These are phyloP conservation scores for Gadus macrocephalus DNA, from an alignment of 2,113 vertebrate species.

Conservation along the genomic window DNA sequence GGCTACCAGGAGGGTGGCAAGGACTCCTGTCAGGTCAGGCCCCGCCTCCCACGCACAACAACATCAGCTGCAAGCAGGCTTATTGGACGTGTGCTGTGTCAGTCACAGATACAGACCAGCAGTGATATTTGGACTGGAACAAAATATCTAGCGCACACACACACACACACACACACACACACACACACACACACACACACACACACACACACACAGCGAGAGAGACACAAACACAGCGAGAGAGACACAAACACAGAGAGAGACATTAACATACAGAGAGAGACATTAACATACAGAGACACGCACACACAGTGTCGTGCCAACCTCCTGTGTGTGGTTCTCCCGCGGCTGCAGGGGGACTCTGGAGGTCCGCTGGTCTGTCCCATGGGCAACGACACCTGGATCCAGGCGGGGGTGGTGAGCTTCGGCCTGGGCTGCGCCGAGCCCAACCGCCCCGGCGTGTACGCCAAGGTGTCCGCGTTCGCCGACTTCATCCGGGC, in stretches of 20 bases:
- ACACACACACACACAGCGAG: too few relatives aligned
- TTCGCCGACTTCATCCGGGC: slow-evolving; percentile 26
- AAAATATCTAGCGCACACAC: too few relatives aligned
- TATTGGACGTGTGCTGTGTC: background rate
- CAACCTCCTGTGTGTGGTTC: background rate
- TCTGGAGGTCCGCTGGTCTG: slow-evolving; percentile 57
- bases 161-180: too few relatives aligned
- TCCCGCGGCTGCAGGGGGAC: slow-evolving; percentile 38
- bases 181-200: too few relatives aligned
- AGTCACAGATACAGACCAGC: background rate
- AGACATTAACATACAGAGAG: too few relatives aligned
- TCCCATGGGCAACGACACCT: slow-evolving; percentile 32
- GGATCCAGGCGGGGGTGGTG: slow-evolving; percentile 54
- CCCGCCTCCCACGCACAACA: background rate
- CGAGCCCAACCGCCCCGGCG: slow-evolving; percentile 39
- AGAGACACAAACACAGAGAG: too few relatives aligned
- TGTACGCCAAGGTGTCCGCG: slow-evolving; percentile 46
- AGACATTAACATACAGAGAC: too few relatives aligned
- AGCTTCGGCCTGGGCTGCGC: slow-evolving; percentile 55
- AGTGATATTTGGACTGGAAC: too few relatives aligned
- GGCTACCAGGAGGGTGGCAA: slow-evolving; percentile 44
- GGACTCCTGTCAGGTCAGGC: slow-evolving; percentile 53
- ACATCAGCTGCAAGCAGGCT: background rate
- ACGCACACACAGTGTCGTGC: too few relatives aligned
- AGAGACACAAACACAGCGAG: too few relatives aligned